Evolutionary conservation across 2,888 invertebrate genomes (phyloP).

Genomic region (Hirtodrosophila duncani): DNA sequence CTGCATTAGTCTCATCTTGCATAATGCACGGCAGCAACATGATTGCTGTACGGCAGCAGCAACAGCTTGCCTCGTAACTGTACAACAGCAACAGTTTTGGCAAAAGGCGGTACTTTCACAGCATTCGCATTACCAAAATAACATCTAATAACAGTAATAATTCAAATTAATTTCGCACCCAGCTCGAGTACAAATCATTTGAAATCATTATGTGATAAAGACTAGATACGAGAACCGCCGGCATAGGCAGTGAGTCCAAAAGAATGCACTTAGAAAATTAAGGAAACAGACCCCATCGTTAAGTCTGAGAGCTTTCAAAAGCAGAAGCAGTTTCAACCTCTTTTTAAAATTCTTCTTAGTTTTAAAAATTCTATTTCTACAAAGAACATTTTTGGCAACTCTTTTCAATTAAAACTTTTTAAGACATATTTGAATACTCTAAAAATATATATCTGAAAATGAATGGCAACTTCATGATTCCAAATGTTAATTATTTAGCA

Average conservation of each 20-base stretch:
- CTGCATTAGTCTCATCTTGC: constrained; percentile 47
- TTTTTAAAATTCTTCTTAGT: no score
- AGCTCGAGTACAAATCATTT: constrained; percentile 50
- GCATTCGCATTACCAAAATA: constrained; percentile 55
- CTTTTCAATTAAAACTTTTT: no score
- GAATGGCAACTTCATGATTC: no score
- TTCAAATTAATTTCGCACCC: constrained; percentile 68
- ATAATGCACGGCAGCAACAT: constrained; percentile 46
- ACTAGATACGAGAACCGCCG: constrained; percentile 7
- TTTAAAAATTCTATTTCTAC: no score
- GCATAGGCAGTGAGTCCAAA: neutral
- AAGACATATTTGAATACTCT: no score
- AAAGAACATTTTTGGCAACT: no score
- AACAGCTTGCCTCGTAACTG: constrained; percentile 17
- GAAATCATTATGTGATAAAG: constrained; percentile 69
- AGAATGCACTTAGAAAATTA: no score
- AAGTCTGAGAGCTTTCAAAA: no score
- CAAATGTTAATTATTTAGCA: no score
- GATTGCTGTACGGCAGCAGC: constrained; percentile 3
- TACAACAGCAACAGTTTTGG: constrained; percentile 6
- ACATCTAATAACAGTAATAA: constrained; percentile 68
- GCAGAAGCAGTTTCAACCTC: no score
- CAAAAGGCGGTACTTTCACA: constrained; percentile 13
- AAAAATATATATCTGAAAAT: no score
- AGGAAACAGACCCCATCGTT: constrained; percentile 4